A percentile compares a stretch with the other conserved stretches of the same genome.
Evolutionary conservation across 2,113 vertebrate genomes (phyloP).

Genomic region (Ia io): DNA sequence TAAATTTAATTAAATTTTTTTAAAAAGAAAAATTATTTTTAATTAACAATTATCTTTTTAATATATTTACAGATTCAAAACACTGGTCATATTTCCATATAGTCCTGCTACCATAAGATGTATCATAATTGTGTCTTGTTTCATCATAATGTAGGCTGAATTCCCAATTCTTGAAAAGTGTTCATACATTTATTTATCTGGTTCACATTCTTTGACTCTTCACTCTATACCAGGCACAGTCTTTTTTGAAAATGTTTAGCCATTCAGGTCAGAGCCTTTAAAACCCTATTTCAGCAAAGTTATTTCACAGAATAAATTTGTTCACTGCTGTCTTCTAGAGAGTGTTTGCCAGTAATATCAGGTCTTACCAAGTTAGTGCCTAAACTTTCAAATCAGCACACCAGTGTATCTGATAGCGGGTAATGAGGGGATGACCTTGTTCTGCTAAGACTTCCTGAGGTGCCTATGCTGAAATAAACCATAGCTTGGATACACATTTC

Average conservation of each 20-base stretch:
- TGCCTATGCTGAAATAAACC: conserved; percentile 59
- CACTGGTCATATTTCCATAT: background rate
- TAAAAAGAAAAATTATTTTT: background rate
- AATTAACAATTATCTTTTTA: background rate
- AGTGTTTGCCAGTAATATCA: conserved; percentile 59
- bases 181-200: background rate
- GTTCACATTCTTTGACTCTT: background rate
- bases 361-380: conserved; percentile 64
- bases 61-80: background rate
- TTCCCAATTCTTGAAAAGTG: background rate
- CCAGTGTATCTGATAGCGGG: conserved; percentile 61
- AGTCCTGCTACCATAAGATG: background rate
- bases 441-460: conserved; percentile 61
- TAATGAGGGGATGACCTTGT: conserved; percentile 69
- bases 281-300: conserved; percentile 54
- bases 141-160: background rate
- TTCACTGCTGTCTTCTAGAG: conserved; percentile 48
- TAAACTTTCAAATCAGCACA: conserved; percentile 67
- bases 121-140: background rate
- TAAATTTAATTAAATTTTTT: background rate
- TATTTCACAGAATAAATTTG: conserved; percentile 74
- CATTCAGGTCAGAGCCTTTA: conserved; percentile 46
- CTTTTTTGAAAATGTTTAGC: background rate
- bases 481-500: conserved; percentile 50
- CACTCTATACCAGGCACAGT: background rate